A percentile compares a stretch with the other conserved stretches of the same genome.
phyloP scores from a whole-genome alignment of 2,797 vertebrate genomes.

The Pantherophis vulpinus region DNA sequence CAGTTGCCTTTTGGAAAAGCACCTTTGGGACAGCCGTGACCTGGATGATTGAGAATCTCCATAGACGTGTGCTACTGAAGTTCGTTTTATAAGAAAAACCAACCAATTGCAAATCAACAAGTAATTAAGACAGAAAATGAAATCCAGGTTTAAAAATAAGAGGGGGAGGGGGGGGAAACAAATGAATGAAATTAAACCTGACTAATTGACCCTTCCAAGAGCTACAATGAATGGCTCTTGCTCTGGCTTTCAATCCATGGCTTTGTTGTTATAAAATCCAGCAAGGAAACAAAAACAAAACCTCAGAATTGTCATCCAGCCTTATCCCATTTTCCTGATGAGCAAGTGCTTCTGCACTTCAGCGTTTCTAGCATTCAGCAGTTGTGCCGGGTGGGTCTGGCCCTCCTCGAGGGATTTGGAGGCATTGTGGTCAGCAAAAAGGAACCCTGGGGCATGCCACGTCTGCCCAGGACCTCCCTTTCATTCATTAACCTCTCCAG shows the following conservation, averaged over 20 bases:
- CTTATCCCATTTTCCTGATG: conserved; percentile 43
- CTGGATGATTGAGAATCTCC: not conserved
- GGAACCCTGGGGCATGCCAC: conserved; percentile 67
- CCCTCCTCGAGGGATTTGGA: conserved; percentile 63
- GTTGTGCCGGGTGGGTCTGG: conserved; percentile 58
- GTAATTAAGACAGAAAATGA: not conserved
- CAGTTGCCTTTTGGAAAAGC: not conserved
- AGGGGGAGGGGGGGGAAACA: not conserved
- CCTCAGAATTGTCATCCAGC: conserved; percentile 4
- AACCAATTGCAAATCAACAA: not conserved
- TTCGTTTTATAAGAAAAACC: not conserved
- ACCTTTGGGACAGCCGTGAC: not conserved
- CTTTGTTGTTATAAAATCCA: conserved; percentile 45
- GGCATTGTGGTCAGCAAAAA: conserved; percentile 74
- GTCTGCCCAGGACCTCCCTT: conserved; percentile 76
- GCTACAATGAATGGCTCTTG: not conserved
- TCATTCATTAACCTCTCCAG: conserved; percentile 78
- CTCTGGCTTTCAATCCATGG: conserved; percentile 33
- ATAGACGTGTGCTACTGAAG: not conserved
- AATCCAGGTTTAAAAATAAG: not conserved
- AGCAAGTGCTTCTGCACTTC: conserved; percentile 44
- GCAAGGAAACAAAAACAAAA: conserved; percentile 11
- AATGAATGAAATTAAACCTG: not conserved
- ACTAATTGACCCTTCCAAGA: not conserved
- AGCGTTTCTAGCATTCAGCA: conserved; percentile 43